A percentile compares a stretch with the other conserved stretches of the same genome.
Conservation (phyloP, 2,888 invertebrate genomes). For the Callosobruchus maculatus region DNA sequence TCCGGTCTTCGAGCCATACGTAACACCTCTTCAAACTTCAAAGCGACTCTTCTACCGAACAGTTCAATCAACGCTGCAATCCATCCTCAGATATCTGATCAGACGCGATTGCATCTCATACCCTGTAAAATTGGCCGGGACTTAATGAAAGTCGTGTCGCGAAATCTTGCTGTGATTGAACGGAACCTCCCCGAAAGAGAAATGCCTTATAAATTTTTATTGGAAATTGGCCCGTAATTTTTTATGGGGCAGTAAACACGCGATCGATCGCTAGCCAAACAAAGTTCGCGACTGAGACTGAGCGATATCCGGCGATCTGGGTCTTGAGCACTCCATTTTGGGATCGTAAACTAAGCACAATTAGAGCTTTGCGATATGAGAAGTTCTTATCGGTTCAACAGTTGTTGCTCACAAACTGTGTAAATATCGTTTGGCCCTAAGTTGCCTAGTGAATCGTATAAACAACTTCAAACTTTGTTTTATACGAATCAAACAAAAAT, state of each 20-base stretch:
- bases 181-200: background rate
- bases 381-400: too few species aligned
- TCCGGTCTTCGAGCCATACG: too few species aligned
- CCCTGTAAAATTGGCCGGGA: background rate
- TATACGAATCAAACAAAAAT: too few species aligned
- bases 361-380: too few species aligned
- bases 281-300: background rate
- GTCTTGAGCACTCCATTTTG: background rate
- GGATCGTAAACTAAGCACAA: background rate
- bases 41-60: background rate
- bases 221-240: background rate
- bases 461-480: too few species aligned
- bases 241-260: background rate
- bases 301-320: background rate
- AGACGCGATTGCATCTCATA: background rate
- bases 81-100: background rate
- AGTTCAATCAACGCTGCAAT: background rate
- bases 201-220: background rate
- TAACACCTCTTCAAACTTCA: background rate
- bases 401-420: too few species aligned
- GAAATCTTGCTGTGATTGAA: background rate
- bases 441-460: too few species aligned
- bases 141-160: background rate
- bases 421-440: too few species aligned
- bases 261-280: background rate